Evolutionary conservation across 2,888 invertebrate species (phyloP).

Genomic region (Melolontha melolontha): DNA sequence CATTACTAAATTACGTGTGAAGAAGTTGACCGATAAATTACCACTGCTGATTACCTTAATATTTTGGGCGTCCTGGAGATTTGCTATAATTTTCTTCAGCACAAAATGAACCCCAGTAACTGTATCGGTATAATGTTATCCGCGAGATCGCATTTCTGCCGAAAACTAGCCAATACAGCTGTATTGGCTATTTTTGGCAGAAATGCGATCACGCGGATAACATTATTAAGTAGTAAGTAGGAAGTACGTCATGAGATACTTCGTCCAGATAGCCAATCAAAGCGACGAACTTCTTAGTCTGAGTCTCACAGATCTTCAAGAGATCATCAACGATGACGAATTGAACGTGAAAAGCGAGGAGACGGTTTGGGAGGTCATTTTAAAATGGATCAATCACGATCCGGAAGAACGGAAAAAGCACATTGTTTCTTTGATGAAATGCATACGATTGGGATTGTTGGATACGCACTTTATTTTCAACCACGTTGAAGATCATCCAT

Average conservation of each 20-base stretch:
- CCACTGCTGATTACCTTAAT: conserved; percentile 89
- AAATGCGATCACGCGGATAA: too few species aligned
- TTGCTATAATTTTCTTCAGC: conserved; percentile 82
- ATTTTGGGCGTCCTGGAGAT: conserved; percentile 84
- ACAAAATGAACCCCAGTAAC: conserved; percentile 79
- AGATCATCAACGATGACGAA: conserved; percentile 84
- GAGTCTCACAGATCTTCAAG: conserved; percentile 78
- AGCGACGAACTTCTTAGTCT: conserved; percentile 82
- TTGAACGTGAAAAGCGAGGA: conserved; percentile 91
- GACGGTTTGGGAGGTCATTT: conserved; percentile 85
- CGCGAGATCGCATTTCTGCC: conserved; percentile 78
- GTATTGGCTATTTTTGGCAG: too few species aligned
- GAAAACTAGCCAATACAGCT: conserved; percentile 76
- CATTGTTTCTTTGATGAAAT: conserved; percentile 83
- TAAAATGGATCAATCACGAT: conserved; percentile 89
- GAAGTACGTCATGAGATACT: conserved; percentile 74
- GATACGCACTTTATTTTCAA: conserved; percentile 93
- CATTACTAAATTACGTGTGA: conserved; percentile 50
- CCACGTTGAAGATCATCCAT: conserved; percentile 88
- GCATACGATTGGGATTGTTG: conserved; percentile 82
- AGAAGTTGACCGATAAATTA: conserved; percentile 55
- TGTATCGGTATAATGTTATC: conserved; percentile 88
- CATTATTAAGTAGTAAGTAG: too few species aligned
- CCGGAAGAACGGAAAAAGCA: conserved; percentile 78
- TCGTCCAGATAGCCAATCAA: conserved; percentile 77